A percentile compares a stretch with the other conserved stretches of the same genome.
Conservation (phyloP, 2,113 vertebrate species). For the Meleagris gallopavo region DNA sequence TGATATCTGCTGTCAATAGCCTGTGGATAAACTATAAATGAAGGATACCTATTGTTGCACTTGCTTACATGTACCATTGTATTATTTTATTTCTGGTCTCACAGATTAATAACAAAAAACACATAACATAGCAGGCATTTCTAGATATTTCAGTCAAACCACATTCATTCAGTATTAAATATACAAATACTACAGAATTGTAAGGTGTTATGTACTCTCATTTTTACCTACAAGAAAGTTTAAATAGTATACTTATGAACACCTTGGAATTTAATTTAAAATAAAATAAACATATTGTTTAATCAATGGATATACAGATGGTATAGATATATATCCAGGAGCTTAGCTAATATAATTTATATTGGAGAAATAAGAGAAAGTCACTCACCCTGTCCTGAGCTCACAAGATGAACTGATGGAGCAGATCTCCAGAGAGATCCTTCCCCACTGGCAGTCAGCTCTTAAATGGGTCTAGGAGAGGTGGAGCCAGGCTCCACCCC, state of each 20-base stretch:
- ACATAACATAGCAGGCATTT: not conserved
- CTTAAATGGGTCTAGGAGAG: too few relatives aligned
- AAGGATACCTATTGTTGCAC: not conserved
- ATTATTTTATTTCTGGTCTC: not conserved
- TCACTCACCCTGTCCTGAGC: too few relatives aligned
- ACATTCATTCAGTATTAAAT: not conserved
- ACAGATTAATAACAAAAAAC: not conserved
- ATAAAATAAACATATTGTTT: conserved; percentile 22
- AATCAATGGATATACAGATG: too few relatives aligned
- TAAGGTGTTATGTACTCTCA: not conserved
- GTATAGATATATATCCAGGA: too few relatives aligned
- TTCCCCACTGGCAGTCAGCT: too few relatives aligned
- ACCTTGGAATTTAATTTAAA: conserved; percentile 33
- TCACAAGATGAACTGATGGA: too few relatives aligned
- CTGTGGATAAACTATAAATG: not conserved
- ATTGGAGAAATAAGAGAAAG: too few relatives aligned
- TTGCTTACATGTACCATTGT: not conserved
- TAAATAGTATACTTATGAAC: not conserved
- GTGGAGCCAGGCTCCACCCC: too few relatives aligned
- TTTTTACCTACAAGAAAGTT: not conserved
- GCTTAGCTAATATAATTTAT: too few relatives aligned
- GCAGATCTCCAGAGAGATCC: too few relatives aligned
- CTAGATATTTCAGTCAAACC: not conserved
- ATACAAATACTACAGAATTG: not conserved
- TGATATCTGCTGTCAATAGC: not conserved